phyloP scores from a whole-genome alignment of 2,113 vertebrate species.

The Phrynosoma platyrhinos region DNA sequence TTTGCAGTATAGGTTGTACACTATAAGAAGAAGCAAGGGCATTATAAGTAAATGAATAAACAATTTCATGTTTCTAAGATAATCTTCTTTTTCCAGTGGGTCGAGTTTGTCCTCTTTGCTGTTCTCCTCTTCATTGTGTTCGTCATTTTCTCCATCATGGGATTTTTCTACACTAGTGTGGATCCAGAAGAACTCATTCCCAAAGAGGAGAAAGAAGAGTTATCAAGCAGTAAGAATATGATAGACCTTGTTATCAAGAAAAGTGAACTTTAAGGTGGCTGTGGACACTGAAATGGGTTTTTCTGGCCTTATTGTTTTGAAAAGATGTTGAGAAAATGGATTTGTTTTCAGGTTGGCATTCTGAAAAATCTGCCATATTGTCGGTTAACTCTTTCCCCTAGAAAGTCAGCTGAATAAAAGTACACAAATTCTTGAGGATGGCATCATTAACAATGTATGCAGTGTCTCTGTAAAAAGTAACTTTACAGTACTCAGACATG shows the following conservation, averaged over 20 bases:
- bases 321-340: slow-evolving; percentile 2
- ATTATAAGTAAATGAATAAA: not conserved
- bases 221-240: slow-evolving; percentile 58
- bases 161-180: slow-evolving; percentile 89
- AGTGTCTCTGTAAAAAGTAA: slow-evolving; percentile 53
- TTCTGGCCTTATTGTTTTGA: slow-evolving; percentile 20
- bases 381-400: slow-evolving; percentile 15
- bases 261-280: slow-evolving; percentile 80
- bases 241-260: slow-evolving; percentile 74
- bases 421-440: slow-evolving; percentile 52
- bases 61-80: not conserved
- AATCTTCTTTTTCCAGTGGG: slow-evolving; percentile 86
- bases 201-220: slow-evolving; percentile 64
- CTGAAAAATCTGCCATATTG: slow-evolving; percentile 37
- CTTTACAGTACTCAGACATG: not conserved
- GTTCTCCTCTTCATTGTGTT: slow-evolving; percentile 87
- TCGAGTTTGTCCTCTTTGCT: slow-evolving; percentile 93
- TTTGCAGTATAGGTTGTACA: not conserved
- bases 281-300: slow-evolving; percentile 15
- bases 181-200: slow-evolving; percentile 78
- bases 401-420: slow-evolving; percentile 57
- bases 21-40: not conserved
- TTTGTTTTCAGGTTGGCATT: slow-evolving; percentile 45
- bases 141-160: slow-evolving; percentile 95
- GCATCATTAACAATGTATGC: slow-evolving; percentile 45